Base-by-base conservation (phyloP, 1,140 invertebrate genomes). In the Drosophila pseudoobscura region DNA sequence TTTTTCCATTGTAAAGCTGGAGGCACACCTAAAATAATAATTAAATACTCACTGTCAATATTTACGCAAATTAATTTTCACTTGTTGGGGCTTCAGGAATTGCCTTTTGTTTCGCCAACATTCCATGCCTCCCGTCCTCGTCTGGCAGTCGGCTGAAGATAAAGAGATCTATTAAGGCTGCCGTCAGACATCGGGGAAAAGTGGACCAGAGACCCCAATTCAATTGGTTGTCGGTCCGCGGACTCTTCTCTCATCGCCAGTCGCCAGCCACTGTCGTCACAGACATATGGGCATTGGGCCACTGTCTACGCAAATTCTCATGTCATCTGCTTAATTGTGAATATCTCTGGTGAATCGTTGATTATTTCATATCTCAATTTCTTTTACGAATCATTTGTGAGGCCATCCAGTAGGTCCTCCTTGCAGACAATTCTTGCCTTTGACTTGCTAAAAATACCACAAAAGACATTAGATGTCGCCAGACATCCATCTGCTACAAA, bases 401-500 rank as follows among this genome's bases (percentile, higher is more conserved):
- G 47, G 50, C 66, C 54, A 62, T 62, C 69, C 49, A 39, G 5
- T 31, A 13, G 8, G 9, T 41, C 11, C 46, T 17, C 20, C 26
- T 29, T n/a, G 22, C 57, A 72, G 62, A 55, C 29, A 44, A 17
- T 51, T 59, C 47, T 2, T 11, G 3, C 45, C 59, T 39, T 11
- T 22, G 6, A 2, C 26, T 57, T 11, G 68, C 72, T 78, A 82
- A 82, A 85, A 82, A 85, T 85, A 87, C 31, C n/a, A 5, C 26
- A 9, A 6, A 35, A 56, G 22, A 56, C 78, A 80, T 73, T 84
- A 80, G 73, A 75, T 43, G 57, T 57, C 68, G 45, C 55, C 75
- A 79, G 76, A 73, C 69, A 72, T 62, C 72, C 66, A 80, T 80
- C 74, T 75, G 77, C 60, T 75, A 52, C 77, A 89, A 89, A 88